These are phyloP conservation scores for Drosophila elegans DNA, from an alignment of 1,140 invertebrate species.

Conservation along the genomic window DNA sequence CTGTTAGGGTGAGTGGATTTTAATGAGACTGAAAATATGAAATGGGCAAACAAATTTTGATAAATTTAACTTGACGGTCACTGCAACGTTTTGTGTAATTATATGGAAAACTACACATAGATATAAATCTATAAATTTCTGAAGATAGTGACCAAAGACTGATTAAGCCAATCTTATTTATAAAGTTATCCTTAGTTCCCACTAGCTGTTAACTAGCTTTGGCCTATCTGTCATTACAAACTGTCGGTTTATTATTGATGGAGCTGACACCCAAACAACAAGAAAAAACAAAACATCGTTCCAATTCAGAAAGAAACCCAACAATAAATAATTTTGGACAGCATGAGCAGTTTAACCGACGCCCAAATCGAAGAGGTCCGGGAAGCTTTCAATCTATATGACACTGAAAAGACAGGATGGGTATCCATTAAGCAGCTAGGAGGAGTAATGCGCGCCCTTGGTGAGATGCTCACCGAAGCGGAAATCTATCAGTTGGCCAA, in stretches of 20 bases:
- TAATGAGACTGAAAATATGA: not conserved
- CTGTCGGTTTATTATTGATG: not conserved
- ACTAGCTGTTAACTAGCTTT: not conserved
- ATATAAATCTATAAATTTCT: too few relatives aligned
- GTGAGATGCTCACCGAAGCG: slow-evolving; percentile 29
- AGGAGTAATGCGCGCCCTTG: slow-evolving; percentile 91
- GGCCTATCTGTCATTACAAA: not conserved
- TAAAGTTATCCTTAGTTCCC: not conserved
- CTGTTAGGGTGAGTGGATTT: not conserved
- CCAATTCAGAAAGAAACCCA: not conserved
- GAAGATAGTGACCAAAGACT: too few relatives aligned
- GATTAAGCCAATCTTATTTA: too few relatives aligned
- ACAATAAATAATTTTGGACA: not conserved
- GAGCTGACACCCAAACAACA: not conserved
- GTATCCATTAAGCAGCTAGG: slow-evolving; percentile 90
- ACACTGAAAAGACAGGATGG: not conserved
- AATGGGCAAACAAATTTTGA: too few relatives aligned
- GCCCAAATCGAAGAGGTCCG: slow-evolving; percentile 29
- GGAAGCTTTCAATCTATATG: slow-evolving; percentile 12
- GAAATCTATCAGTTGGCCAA: slow-evolving; percentile 21
- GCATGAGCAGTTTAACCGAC: not conserved
- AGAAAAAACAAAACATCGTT: not conserved
- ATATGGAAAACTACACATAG: too few relatives aligned
- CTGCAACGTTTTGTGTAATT: too few relatives aligned
- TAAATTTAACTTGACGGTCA: too few relatives aligned